Percentiles rank a stretch among this genome's conserved stretches.
Evolutionary conservation across 2,113 vertebrate genomes (phyloP).

Genomic region (Xenopus laevis): DNA sequence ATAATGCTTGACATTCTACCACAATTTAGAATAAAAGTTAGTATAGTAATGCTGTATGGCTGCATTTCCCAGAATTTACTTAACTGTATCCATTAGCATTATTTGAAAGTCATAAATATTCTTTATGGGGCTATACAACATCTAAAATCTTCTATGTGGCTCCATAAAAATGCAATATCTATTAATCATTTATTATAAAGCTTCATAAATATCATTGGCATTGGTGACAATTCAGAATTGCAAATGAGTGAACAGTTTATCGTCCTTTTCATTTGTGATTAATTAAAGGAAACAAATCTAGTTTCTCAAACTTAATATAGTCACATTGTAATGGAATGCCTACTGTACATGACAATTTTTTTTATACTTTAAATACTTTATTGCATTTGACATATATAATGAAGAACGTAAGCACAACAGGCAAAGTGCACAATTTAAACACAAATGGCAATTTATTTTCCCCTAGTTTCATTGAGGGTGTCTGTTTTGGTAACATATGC

Average conservation of each 20-base stretch:
- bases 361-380: no score
- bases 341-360: no score
- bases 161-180: conserved; percentile 45
- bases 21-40: conserved; percentile 36
- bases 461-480: no score
- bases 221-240: conserved; percentile 37
- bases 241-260: conserved; percentile 42
- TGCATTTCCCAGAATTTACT: conserved; percentile 30
- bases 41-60: conserved; percentile 1
- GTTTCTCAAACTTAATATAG: conserved; percentile 13
- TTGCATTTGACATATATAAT: no score
- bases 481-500: no score
- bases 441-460: no score
- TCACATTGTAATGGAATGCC: not conserved
- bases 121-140: conserved; percentile 33
- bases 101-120: conserved; percentile 40
- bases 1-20: conserved; percentile 29
- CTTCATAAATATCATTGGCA: conserved; percentile 35
- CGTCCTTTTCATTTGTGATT: conserved; percentile 34
- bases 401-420: no score
- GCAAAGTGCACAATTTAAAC: no score
- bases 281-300: conserved; percentile 14
- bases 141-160: conserved; percentile 38
- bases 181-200: conserved; percentile 39
- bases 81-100: conserved; percentile 35